Evolutionary conservation across 1,140 invertebrate genomes (phyloP).

Genomic region (Colletes gigas): DNA sequence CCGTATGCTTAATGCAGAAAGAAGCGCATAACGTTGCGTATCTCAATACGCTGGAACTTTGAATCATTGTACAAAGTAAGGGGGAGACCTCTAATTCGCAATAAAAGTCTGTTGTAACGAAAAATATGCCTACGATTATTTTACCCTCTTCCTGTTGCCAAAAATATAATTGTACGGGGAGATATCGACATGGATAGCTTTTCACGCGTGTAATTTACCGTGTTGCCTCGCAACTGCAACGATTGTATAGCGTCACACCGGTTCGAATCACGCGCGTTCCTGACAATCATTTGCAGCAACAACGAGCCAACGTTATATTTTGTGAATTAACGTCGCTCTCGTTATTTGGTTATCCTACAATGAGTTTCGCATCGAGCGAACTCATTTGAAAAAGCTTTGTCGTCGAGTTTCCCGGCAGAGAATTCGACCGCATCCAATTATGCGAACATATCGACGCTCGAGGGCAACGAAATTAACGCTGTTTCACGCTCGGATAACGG

Average conservation of each 20-base stretch:
- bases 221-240: slow-evolving; percentile 1
- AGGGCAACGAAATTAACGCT: neutral
- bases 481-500: neutral
- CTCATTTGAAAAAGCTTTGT: slow-evolving; percentile 37
- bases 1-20: neutral
- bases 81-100: neutral
- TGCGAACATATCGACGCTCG: slow-evolving; percentile 15
- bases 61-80: too few relatives aligned
- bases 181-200: too few relatives aligned
- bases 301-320: slow-evolving; percentile 32
- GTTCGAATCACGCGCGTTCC: slow-evolving; percentile 17
- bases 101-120: neutral
- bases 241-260: slow-evolving; percentile 6
- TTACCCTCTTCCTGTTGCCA: too few relatives aligned
- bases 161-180: too few relatives aligned
- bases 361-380: slow-evolving; percentile 25
- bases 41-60: neutral
- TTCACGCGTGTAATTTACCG: neutral
- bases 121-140: neutral
- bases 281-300: slow-evolving; percentile 49
- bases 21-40: neutral
- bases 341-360: slow-evolving; percentile 42
- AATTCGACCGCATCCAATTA: slow-evolving; percentile 15
- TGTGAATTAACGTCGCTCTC: slow-evolving; percentile 35
- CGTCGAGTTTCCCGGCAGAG: slow-evolving; percentile 3